A percentile compares a stretch with the other conserved stretches of the same genome.
These are phyloP conservation scores for Sinosuthora webbiana DNA, from an alignment of 2,113 vertebrate species.

Conservation along the genomic window DNA sequence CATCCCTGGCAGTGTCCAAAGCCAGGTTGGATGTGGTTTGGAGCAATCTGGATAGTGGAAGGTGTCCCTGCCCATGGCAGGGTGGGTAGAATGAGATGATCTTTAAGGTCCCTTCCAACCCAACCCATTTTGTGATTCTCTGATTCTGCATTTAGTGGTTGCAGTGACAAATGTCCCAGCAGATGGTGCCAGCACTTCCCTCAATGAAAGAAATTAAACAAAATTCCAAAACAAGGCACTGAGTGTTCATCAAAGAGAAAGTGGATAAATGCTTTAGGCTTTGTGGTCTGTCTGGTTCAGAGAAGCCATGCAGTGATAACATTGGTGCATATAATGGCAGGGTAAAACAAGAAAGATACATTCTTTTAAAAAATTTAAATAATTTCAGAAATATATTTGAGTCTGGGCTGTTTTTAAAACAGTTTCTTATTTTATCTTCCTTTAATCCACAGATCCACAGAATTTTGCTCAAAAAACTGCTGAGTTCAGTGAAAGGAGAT, in stretches of 20 bases:
- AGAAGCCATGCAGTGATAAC: background rate
- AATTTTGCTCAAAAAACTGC: background rate
- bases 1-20: background rate
- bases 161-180: background rate
- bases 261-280: background rate
- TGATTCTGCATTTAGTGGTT: background rate
- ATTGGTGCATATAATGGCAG: background rate
- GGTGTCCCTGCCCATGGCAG: background rate
- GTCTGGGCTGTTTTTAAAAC: background rate
- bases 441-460: background rate
- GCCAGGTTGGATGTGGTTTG: background rate
- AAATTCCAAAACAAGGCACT: background rate
- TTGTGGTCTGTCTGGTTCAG: background rate
- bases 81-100: fast-evolving
- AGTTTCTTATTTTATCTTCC: background rate
- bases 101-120: background rate
- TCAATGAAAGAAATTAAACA: background rate
- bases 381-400: background rate
- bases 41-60: background rate
- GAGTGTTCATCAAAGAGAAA: background rate
- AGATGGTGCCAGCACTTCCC: background rate
- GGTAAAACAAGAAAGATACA: background rate
- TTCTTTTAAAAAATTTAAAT: background rate
- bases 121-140: background rate
- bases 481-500: background rate